A percentile compares a stretch with the other conserved stretches of the same genome.
phyloP scores from a whole-genome alignment of 2,888 invertebrate species.

The Phymatocera aterrima region DNA sequence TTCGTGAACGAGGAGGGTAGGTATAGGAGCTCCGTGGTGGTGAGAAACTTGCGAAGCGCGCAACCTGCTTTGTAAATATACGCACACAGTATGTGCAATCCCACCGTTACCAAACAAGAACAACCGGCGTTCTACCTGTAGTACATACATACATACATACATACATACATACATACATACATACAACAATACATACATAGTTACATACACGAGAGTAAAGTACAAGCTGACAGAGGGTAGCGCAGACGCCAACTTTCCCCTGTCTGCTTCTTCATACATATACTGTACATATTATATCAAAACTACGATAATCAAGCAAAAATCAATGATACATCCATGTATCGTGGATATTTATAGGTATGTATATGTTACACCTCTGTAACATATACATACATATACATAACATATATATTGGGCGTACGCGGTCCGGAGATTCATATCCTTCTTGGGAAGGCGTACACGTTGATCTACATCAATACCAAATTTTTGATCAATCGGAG shows the following conservation, averaged over 20 bases:
- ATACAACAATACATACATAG: too few species aligned
- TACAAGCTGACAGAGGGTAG: neutral
- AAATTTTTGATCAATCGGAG: too few species aligned
- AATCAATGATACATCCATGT: too few species aligned
- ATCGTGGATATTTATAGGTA: too few species aligned
- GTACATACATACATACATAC: neutral
- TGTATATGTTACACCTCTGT: too few species aligned
- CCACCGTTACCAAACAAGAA: neutral
- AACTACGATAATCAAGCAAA: too few species aligned
- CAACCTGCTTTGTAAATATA: slow-evolving; percentile 1
- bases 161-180: neutral
- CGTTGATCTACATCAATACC: too few species aligned
- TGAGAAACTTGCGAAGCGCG: neutral
- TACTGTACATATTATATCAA: neutral
- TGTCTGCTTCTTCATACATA: neutral
- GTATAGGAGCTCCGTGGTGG: neutral
- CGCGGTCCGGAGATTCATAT: too few species aligned
- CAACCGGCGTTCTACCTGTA: neutral
- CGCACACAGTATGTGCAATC: neutral
- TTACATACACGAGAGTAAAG: neutral
- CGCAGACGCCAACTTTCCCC: slow-evolving; percentile 21
- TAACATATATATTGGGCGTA: too few species aligned
- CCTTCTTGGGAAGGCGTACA: too few species aligned
- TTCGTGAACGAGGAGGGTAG: too few species aligned
- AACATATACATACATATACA: too few species aligned